Percentiles rank a stretch among this genome's conserved stretches.
These are phyloP conservation scores for Anguilla rostrata DNA, from an alignment of 2,113 vertebrate genomes.

Conservation along the genomic window DNA sequence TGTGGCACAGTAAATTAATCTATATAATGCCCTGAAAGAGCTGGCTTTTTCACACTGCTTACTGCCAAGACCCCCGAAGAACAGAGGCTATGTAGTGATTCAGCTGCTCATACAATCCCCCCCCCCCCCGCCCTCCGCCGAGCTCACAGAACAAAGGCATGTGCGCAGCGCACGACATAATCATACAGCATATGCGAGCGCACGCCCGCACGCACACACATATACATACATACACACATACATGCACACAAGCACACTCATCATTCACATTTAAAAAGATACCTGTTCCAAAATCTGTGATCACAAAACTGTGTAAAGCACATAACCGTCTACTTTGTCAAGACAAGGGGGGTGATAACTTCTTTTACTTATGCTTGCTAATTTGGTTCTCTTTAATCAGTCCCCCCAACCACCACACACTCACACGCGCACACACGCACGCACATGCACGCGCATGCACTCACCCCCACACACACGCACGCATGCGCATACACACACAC, in stretches of 20 bases:
- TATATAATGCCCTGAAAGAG: constrained; percentile 79
- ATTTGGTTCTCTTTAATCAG: constrained; percentile 70
- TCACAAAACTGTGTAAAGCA: constrained; percentile 50
- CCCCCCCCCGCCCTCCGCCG: constrained; percentile 43
- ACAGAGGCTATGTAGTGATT: constrained; percentile 70
- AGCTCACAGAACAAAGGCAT: constrained; percentile 24
- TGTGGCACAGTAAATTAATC: constrained; percentile 74
- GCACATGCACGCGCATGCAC: not conserved
- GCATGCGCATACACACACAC: constrained; percentile 34
- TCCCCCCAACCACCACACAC: constrained; percentile 35
- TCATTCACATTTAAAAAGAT: not conserved
- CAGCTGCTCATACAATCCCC: constrained; percentile 73
- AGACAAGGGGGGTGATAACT: constrained; percentile 57
- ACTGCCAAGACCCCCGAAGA: constrained; percentile 71
- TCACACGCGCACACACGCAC: not conserved
- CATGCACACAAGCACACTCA: constrained; percentile 31
- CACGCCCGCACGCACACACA: constrained; percentile 16
- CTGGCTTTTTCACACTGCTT: constrained; percentile 74
- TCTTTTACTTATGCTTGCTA: constrained; percentile 58
- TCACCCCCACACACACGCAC: constrained; percentile 16
- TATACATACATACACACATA: constrained; percentile 23
- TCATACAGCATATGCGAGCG: constrained; percentile 32
- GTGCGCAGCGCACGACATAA: too few species aligned
- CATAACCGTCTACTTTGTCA: constrained; percentile 67
- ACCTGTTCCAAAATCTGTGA: not conserved